Percentiles rank a stretch among this genome's conserved stretches.
These are phyloP conservation scores for Leptinotarsa juncta DNA, from an alignment of 2,888 invertebrate species.

Conservation along the genomic window DNA sequence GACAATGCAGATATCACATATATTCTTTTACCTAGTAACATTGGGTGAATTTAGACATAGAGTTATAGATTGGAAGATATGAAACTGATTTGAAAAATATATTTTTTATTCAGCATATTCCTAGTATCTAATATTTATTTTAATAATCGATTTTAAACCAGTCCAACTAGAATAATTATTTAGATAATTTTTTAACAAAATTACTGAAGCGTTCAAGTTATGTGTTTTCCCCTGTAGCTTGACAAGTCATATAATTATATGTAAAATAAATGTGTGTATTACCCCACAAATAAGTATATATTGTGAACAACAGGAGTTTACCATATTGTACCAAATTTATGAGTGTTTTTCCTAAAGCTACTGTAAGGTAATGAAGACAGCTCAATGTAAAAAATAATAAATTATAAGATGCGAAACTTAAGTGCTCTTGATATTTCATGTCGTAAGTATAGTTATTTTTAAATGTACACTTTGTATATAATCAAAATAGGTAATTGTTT, in stretches of 20 bases:
- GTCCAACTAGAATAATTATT: background rate
- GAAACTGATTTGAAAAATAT: too few relatives aligned
- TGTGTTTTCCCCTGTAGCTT: constrained; percentile 14
- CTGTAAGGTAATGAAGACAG: constrained; percentile 60
- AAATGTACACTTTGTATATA: constrained; percentile 67
- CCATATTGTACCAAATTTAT: constrained; percentile 61
- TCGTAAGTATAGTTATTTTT: constrained; percentile 66
- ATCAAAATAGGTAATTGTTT: constrained; percentile 47
- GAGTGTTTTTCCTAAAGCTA: constrained; percentile 57
- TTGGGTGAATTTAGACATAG: too few relatives aligned
- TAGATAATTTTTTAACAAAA: background rate
- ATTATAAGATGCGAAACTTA: constrained; percentile 65
- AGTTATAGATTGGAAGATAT: too few relatives aligned
- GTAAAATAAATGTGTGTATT: constrained; percentile 13
- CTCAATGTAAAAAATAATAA: constrained; percentile 61
- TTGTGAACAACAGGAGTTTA: constrained; percentile 18
- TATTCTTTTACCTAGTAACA: too few relatives aligned
- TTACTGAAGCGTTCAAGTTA: background rate
- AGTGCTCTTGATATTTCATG: constrained; percentile 68
- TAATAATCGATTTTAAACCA: too few relatives aligned
- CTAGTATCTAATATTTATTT: too few relatives aligned
- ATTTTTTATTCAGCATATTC: too few relatives aligned
- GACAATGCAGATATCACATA: too few relatives aligned
- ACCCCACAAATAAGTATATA: constrained; percentile 10
- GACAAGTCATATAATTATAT: constrained; percentile 2